A percentile compares a stretch with the other conserved stretches of the same genome.
Evolutionary conservation across 2,113 vertebrate species (phyloP).

Genomic region (Pithys albifrons): DNA sequence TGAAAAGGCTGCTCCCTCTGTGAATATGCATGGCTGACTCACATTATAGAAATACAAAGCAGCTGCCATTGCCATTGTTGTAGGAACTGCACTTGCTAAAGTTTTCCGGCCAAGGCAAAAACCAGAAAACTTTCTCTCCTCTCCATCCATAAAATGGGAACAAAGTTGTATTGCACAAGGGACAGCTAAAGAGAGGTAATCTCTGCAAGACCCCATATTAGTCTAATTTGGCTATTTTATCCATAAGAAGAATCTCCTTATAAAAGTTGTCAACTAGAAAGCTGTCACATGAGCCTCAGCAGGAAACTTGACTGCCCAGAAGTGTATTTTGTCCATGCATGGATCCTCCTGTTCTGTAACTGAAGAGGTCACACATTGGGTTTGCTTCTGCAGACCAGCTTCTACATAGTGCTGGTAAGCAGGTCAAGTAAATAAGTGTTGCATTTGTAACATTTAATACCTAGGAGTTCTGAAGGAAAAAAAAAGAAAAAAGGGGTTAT

Average conservation of each 20-base stretch:
- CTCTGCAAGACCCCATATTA: not conserved
- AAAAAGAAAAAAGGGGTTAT: not conserved
- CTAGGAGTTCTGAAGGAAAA: not conserved
- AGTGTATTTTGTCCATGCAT: not conserved
- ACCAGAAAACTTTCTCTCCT: not conserved
- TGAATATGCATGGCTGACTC: not conserved
- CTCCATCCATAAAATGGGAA: not conserved
- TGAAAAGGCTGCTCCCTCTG: not conserved
- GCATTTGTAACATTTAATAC: not conserved
- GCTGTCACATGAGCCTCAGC: not conserved
- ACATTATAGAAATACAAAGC: not conserved
- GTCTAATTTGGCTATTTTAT: not conserved
- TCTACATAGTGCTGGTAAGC: not conserved
- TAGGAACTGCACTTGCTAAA: not conserved
- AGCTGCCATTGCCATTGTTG: not conserved
- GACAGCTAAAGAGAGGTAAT: not conserved
- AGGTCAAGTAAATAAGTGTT: not conserved
- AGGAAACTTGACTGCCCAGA: not conserved
- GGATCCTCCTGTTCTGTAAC: not conserved
- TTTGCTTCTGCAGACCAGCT: not conserved
- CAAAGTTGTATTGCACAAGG: not conserved
- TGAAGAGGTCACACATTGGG: not conserved
- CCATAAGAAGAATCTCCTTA: not conserved
- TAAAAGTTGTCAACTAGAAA: not conserved
- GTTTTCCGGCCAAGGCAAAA: not conserved